Conservation (phyloP, 1,140 invertebrate genomes). For the Aphelenchoides fujianensis region DNA sequence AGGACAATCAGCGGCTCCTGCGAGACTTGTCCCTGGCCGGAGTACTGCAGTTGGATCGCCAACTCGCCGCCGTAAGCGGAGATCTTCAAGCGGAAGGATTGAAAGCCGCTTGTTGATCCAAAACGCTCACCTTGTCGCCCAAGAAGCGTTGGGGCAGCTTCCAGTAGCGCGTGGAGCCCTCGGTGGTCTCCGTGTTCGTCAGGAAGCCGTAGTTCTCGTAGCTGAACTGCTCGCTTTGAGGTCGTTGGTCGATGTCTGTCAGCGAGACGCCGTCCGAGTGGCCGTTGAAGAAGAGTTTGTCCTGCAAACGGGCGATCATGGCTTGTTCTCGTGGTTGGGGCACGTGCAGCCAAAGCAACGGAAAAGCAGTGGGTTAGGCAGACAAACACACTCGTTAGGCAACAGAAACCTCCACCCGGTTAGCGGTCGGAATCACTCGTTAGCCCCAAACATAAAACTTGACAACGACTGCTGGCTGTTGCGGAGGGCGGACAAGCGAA, state of each 20-base stretch:
- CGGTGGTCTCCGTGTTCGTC: slow-evolving; percentile 43
- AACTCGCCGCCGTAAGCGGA: slow-evolving; percentile 60
- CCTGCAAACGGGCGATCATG: slow-evolving; percentile 43
- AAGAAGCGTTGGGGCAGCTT: slow-evolving; percentile 76
- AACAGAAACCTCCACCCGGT: not conserved
- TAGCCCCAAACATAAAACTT: slow-evolving; percentile 22
- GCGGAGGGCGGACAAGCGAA: not conserved
- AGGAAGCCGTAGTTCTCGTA: slow-evolving; percentile 50
- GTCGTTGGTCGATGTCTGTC: slow-evolving; percentile 47
- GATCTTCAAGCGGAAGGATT: slow-evolving; percentile 34
- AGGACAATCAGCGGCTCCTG: slow-evolving; percentile 57
- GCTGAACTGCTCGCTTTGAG: slow-evolving; percentile 39
- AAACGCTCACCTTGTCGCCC: slow-evolving; percentile 75
- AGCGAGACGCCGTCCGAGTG: slow-evolving; percentile 57
- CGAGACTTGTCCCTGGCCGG: slow-evolving; percentile 40
- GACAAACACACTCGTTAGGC: not conserved
- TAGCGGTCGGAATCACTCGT: slow-evolving; percentile 3
- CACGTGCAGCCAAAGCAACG: not conserved
- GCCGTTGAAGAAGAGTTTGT: slow-evolving; percentile 58
- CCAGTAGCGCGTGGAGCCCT: slow-evolving; percentile 71
- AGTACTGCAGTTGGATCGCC: slow-evolving; percentile 52
- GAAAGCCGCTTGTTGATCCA: no score
- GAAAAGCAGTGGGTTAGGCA: not conserved
- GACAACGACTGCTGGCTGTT: slow-evolving; percentile 27
- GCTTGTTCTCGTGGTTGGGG: not conserved